phyloP scores from a whole-genome alignment of 2,888 invertebrate species.

The Halocaridina rubra region DNA sequence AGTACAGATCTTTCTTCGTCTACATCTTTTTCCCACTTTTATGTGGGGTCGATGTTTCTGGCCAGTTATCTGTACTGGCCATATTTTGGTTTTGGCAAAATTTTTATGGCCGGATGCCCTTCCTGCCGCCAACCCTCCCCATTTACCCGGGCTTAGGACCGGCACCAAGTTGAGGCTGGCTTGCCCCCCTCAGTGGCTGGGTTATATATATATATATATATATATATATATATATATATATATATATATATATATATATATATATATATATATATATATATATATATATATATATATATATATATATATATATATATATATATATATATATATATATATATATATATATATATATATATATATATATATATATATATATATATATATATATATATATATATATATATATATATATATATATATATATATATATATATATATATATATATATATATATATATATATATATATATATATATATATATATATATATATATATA shows the following conservation, averaged over 20 bases:
- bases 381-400: constrained; percentile 1
- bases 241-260: neutral
- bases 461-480: neutral
- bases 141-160: too few species aligned
- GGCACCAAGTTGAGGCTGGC: too few species aligned
- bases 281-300: neutral
- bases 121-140: too few species aligned
- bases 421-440: constrained; percentile 1
- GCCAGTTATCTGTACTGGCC: too few species aligned
- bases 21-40: too few species aligned
- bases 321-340: neutral
- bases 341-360: neutral
- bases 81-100: too few species aligned
- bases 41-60: too few species aligned
- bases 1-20: too few species aligned
- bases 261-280: neutral
- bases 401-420: constrained; percentile 1
- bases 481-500: neutral
- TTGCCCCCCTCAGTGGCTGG: too few species aligned
- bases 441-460: neutral
- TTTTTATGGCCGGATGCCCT: too few species aligned
- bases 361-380: neutral
- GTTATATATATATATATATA: constrained; percentile 1
- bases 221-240: constrained; percentile 1
- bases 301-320: neutral